Conservation (phyloP, 2,797 vertebrate species). For the Tokudaia tokunoshimensis region DNA sequence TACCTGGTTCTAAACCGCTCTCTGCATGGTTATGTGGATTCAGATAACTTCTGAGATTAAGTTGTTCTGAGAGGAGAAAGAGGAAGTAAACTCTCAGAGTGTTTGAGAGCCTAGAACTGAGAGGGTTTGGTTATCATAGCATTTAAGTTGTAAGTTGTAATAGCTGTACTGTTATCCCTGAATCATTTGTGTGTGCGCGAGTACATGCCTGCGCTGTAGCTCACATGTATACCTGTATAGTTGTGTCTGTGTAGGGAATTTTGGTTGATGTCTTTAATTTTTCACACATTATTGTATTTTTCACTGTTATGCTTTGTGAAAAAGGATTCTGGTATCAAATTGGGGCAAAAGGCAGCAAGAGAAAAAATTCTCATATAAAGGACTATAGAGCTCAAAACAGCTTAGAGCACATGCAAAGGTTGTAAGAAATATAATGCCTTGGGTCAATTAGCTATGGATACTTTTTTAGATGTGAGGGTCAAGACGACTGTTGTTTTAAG, state of each 20-base stretch:
- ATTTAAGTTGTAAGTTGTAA: constrained; percentile 48
- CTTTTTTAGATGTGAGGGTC: background rate
- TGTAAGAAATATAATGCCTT: background rate
- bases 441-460: background rate
- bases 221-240: background rate
- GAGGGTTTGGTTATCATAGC: background rate
- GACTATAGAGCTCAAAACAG: background rate
- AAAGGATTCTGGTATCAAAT: constrained; percentile 48
- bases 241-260: background rate
- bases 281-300: constrained; percentile 30
- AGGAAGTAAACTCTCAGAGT: background rate
- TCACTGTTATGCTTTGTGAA: constrained; percentile 35
- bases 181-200: background rate
- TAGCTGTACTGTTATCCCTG: constrained; percentile 31
- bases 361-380: background rate
- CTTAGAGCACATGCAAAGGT: background rate
- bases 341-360: background rate
- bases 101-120: constrained; percentile 59
- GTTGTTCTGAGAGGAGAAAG: background rate
- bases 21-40: background rate
- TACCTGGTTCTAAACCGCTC: background rate
- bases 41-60: background rate
- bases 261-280: constrained; percentile 23
- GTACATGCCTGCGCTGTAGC: rapidly evolving
- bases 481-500: background rate